These are phyloP conservation scores for Lates japonicus DNA, from an alignment of 2,797 vertebrate genomes.

Conservation along the genomic window DNA sequence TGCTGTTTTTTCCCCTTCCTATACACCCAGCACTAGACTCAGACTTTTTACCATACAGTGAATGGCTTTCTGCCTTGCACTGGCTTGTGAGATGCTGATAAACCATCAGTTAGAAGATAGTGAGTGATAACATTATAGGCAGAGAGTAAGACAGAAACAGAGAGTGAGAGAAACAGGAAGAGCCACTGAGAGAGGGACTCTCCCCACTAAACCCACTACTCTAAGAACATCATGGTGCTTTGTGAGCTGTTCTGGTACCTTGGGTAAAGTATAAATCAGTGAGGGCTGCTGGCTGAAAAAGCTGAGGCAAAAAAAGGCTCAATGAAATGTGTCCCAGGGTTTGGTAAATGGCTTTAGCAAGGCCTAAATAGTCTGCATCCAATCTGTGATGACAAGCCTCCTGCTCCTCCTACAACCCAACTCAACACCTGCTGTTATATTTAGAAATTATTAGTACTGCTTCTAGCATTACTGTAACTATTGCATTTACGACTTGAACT, in stretches of 20 bases:
- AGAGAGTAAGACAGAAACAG: neutral
- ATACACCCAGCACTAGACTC: constrained; percentile 8
- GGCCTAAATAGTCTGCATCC: too few relatives aligned
- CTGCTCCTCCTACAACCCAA: too few relatives aligned
- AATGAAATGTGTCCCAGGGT: neutral
- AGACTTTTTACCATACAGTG: constrained; percentile 25
- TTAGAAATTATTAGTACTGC: too few relatives aligned
- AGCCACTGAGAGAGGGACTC: neutral
- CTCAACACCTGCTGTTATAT: too few relatives aligned
- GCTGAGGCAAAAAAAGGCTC: neutral
- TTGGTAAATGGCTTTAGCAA: too few relatives aligned
- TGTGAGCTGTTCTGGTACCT: constrained; percentile 7
- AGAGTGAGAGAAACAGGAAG: neutral
- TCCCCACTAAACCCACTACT: neutral
- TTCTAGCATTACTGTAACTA: too few relatives aligned
- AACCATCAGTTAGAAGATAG: constrained; percentile 45
- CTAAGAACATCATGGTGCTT: neutral
- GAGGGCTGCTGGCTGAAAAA: neutral
- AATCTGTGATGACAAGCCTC: too few relatives aligned
- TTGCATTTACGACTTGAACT: too few relatives aligned
- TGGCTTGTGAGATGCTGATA: constrained; percentile 49
- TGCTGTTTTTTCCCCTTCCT: constrained; percentile 25
- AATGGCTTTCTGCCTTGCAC: constrained; percentile 33
- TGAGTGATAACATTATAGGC: constrained; percentile 22
- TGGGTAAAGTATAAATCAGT: constrained; percentile 15